phyloP scores from a whole-genome alignment of 2,113 vertebrate species.

The Sceloporus undulatus region DNA sequence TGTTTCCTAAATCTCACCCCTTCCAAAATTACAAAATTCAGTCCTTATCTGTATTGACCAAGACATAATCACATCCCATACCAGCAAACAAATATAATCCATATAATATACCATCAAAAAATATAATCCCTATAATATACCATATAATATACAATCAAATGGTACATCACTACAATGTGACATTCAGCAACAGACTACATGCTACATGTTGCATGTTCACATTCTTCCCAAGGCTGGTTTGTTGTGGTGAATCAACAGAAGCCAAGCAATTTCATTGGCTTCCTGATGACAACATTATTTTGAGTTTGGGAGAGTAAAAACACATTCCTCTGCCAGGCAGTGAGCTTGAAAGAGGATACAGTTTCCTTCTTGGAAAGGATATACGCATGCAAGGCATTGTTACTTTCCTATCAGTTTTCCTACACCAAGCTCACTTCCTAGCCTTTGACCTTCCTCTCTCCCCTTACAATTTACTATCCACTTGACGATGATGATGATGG shows the following conservation, averaged over 20 bases:
- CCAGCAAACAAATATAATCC: background rate
- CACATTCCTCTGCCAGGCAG: constrained; percentile 34
- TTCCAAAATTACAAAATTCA: constrained; percentile 1
- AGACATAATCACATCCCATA: background rate
- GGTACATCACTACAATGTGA: constrained; percentile 23
- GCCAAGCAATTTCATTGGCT: background rate
- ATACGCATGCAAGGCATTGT: background rate
- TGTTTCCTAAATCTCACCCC: background rate
- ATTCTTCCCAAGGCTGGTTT: background rate
- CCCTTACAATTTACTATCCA: background rate
- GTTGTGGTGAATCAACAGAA: background rate
- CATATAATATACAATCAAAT: too few species aligned
- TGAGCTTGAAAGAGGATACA: constrained; percentile 1
- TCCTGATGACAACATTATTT: background rate
- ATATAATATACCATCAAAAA: background rate
- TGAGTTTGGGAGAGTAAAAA: background rate
- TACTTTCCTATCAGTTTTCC: background rate
- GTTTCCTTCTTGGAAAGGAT: background rate
- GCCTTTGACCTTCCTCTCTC: constrained; percentile 1
- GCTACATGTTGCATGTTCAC: background rate
- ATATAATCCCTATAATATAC: background rate
- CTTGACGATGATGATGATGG: background rate
- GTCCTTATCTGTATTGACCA: background rate
- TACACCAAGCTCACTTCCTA: background rate
- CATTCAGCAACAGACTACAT: background rate